Percentiles rank a stretch among this genome's conserved stretches.
Conservation (phyloP, 1,140 invertebrate species). For the Akabosia matsudoensis region DNA sequence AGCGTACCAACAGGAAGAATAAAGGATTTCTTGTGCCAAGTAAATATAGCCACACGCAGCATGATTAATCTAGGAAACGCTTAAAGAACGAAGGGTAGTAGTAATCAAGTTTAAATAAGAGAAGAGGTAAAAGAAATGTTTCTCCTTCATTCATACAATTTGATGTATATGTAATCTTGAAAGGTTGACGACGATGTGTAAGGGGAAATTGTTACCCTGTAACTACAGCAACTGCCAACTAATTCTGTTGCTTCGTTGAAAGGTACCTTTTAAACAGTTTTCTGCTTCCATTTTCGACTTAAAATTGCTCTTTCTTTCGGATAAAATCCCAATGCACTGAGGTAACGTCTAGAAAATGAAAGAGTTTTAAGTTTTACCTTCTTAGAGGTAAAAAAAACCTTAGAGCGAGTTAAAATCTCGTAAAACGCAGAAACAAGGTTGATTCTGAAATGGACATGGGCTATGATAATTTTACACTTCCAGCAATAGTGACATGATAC, state of each 20-base stretch:
- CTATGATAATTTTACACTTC: too few species aligned
- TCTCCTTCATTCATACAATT: conserved; percentile 3
- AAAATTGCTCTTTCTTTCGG: conserved; percentile 1
- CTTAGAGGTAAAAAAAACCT: too few species aligned
- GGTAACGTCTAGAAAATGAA: not conserved
- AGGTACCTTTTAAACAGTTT: not conserved
- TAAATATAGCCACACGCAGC: not conserved
- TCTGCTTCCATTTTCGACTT: not conserved
- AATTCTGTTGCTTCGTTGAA: not conserved
- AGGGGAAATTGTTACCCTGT: too few species aligned
- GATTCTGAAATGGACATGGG: too few species aligned
- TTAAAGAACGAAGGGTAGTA: not conserved
- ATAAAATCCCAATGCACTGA: conserved; percentile 1
- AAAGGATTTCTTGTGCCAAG: not conserved
- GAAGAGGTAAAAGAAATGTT: not conserved
- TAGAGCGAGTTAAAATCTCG: too few species aligned
- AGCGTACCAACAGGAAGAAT: not conserved
- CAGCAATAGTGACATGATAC: too few species aligned
- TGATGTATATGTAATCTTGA: not conserved
- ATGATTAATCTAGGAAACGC: not conserved
- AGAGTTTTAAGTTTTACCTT: too few species aligned
- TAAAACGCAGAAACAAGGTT: too few species aligned
- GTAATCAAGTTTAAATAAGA: not conserved
- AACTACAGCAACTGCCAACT: conserved; percentile 17
- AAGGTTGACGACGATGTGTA: too few species aligned